Conservation (phyloP, 2,888 invertebrate genomes). For the Ormyrus labotus region DNA sequence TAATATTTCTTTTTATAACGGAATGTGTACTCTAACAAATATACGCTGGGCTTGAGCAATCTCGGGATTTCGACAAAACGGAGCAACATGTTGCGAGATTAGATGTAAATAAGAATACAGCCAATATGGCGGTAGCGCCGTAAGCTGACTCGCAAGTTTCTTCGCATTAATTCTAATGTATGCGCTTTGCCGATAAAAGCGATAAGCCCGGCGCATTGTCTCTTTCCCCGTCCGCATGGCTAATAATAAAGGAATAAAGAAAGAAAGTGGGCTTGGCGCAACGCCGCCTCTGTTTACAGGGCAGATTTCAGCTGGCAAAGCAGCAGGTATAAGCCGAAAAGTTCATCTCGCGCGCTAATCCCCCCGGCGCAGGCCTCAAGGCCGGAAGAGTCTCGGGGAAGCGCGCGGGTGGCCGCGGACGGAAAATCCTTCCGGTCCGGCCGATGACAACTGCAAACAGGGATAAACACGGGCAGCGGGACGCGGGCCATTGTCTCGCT, state of each 20-base stretch:
- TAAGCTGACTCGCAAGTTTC: constrained; percentile 60
- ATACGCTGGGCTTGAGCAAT: no score
- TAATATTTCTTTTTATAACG: no score
- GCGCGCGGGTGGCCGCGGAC: no score
- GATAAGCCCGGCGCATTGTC: constrained; percentile 60
- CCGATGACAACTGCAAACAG: constrained; percentile 54
- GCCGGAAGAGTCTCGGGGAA: constrained; percentile 41
- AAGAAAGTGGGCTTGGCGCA: constrained; percentile 27
- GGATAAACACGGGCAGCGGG: constrained; percentile 19
- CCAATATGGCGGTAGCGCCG: background rate
- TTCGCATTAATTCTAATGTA: constrained; percentile 68
- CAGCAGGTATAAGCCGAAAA: background rate
- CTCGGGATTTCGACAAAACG: no score
- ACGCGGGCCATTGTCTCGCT: no score
- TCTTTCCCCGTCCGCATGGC: constrained; percentile 26
- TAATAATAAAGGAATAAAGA: constrained; percentile 55
- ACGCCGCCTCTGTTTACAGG: constrained; percentile 6
- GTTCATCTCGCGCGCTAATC: background rate
- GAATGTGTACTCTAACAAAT: no score
- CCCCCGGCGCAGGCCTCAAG: constrained; percentile 38
- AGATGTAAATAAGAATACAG: background rate
- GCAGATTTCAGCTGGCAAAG: no score
- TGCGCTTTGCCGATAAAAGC: constrained; percentile 60
- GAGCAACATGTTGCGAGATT: background rate
- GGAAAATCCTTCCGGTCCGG: constrained; percentile 57